phyloP scores from a whole-genome alignment of 2,113 vertebrate species.

The Gadus macrocephalus region DNA sequence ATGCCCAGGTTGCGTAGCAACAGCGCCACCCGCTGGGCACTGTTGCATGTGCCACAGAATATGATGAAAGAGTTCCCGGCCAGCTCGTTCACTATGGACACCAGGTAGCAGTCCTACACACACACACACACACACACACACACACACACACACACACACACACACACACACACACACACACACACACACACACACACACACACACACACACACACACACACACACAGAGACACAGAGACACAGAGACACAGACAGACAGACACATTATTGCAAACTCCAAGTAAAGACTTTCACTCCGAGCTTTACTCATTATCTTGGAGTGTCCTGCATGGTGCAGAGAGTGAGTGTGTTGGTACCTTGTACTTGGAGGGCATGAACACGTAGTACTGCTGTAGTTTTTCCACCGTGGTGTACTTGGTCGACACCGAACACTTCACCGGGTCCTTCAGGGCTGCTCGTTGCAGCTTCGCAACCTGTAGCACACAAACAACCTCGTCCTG shows the following conservation, averaged over 20 bases:
- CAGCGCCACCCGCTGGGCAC: conserved; percentile 89
- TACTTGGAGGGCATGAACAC: conserved; percentile 96
- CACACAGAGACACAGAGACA: not conserved
- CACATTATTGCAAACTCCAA: not conserved
- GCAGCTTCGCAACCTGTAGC: conserved; percentile 92
- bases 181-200: conserved; percentile 14
- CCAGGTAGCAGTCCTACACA: conserved; percentile 91
- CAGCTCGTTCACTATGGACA: conserved; percentile 93
- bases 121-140: not conserved
- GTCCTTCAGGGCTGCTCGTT: conserved; percentile 91
- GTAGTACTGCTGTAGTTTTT: conserved; percentile 97
- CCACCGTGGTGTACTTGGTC: conserved; percentile 94
- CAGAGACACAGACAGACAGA: not conserved
- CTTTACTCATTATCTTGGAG: too few species aligned
- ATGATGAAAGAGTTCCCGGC: conserved; percentile 98
- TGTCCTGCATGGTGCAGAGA: not conserved
- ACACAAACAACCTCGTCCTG: not conserved
- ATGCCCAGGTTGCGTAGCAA: conserved; percentile 92
- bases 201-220: not conserved
- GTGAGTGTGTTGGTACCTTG: conserved; percentile 74
- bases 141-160: conserved; percentile 14
- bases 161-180: conserved; percentile 1
- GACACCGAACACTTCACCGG: conserved; percentile 95
- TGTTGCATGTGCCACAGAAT: conserved; percentile 96
- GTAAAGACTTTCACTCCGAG: too few species aligned